Evolutionary conservation across 1,140 invertebrate genomes (phyloP).

Genomic region (Latrodectus geometricus): DNA sequence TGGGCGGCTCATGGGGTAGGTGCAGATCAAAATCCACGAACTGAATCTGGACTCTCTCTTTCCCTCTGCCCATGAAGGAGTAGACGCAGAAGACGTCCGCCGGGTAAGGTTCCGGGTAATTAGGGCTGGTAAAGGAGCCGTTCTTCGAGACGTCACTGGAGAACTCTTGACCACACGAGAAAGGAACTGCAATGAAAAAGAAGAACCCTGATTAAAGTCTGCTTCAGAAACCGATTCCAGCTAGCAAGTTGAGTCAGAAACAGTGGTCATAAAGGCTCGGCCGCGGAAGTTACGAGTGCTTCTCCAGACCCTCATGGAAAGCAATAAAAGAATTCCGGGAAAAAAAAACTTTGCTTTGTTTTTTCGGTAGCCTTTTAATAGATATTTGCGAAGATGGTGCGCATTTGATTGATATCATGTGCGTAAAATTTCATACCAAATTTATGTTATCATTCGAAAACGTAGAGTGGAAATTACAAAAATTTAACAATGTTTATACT

Average conservation of each 20-base stretch:
- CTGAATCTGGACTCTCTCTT: constrained; percentile 78
- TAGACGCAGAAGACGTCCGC: constrained; percentile 82
- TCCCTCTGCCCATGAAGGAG: constrained; percentile 84
- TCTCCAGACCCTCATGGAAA: background rate
- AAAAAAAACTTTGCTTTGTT: too few relatives aligned
- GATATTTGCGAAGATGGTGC: too few relatives aligned
- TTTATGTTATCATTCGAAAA: too few relatives aligned
- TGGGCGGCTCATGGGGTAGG: constrained; percentile 73
- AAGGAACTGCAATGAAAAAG: constrained; percentile 74
- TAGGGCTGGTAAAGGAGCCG: constrained; percentile 82
- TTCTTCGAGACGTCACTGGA: constrained; percentile 84
- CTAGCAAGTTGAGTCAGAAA: background rate
- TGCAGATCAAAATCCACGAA: constrained; percentile 81
- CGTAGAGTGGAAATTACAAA: too few relatives aligned
- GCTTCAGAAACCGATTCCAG: background rate
- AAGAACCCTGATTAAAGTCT: constrained; percentile 16
- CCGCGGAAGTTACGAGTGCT: background rate
- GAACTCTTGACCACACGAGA: constrained; percentile 80
- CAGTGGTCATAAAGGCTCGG: background rate
- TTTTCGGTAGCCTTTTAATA: too few relatives aligned
- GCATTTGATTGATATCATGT: too few relatives aligned
- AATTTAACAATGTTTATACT: too few relatives aligned
- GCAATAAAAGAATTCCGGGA: too few relatives aligned
- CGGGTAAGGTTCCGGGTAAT: constrained; percentile 81
- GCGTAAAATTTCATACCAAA: too few relatives aligned